These are phyloP conservation scores for Gallirallus australis DNA, from an alignment of 2,797 vertebrate genomes.

Conservation along the genomic window DNA sequence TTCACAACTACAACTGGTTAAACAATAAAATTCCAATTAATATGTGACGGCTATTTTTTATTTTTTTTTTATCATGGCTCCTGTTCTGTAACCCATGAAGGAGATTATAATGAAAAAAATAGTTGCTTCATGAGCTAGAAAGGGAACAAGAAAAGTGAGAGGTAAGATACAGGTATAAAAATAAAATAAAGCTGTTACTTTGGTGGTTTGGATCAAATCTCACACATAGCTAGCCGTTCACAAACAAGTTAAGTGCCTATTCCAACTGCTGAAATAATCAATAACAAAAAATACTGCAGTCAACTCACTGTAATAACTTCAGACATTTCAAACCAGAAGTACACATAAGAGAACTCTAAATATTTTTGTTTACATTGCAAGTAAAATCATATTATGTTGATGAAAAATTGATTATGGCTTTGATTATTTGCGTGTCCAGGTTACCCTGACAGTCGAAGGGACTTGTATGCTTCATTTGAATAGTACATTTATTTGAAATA, in stretches of 20 bases:
- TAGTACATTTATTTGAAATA: neutral
- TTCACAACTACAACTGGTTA: neutral
- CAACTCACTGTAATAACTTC: neutral
- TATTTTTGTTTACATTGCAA: neutral
- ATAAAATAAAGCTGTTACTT: slow-evolving; percentile 25
- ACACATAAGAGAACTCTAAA: neutral
- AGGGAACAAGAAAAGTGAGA: neutral
- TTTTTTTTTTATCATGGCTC: neutral
- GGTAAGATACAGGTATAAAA: slow-evolving; percentile 24
- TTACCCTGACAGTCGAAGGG: neutral
- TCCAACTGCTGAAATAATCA: slow-evolving; percentile 45
- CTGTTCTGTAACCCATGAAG: slow-evolving; percentile 28
- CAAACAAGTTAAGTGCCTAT: slow-evolving; percentile 4
- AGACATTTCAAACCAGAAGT: neutral
- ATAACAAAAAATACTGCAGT: slow-evolving; percentile 10
- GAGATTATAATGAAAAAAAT: neutral
- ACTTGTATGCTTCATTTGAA: neutral
- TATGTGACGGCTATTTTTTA: neutral
- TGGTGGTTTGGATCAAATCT: slow-evolving; percentile 37
- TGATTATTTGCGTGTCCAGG: neutral
- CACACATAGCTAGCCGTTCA: neutral
- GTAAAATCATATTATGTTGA: neutral
- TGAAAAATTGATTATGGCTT: neutral
- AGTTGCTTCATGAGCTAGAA: slow-evolving; percentile 15
- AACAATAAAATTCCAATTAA: slow-evolving; percentile 10